These are phyloP conservation scores for Poeciliopsis retropinna DNA, from an alignment of 2,113 vertebrate species.

Conservation along the genomic window DNA sequence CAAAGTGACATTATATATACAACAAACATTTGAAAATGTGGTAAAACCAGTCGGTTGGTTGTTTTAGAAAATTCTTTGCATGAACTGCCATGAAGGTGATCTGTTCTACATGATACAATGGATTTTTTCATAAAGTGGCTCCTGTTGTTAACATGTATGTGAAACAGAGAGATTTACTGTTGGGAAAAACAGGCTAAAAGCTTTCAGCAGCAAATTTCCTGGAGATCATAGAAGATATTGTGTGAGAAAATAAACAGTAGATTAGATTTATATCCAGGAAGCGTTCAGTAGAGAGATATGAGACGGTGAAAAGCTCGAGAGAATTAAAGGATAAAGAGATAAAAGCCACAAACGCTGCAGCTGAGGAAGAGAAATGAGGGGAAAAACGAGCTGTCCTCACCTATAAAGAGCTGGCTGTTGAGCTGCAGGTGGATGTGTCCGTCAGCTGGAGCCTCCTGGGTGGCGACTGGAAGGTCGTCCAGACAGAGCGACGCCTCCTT, in stretches of 20 bases:
- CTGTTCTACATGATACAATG: neutral
- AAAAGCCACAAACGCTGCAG: neutral
- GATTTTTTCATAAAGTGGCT: neutral
- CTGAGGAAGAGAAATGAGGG: neutral
- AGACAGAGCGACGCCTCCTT: conserved; percentile 89
- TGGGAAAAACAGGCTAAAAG: neutral
- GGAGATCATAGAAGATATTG: neutral
- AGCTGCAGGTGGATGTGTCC: conserved; percentile 92
- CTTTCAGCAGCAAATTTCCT: neutral
- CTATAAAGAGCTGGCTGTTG: conserved; percentile 96
- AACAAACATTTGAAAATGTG: too few relatives aligned
- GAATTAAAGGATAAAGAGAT: neutral
- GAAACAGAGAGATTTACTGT: neutral
- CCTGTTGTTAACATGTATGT: conserved; percentile 12
- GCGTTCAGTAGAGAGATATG: neutral
- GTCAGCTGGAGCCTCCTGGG: conserved; percentile 82
- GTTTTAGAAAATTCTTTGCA: neutral
- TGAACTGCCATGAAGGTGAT: neutral
- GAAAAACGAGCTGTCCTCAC: conserved; percentile 61
- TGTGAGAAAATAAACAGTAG: conserved; percentile 1
- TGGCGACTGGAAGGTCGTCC: conserved; percentile 81
- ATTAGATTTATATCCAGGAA: neutral
- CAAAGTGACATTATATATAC: too few relatives aligned
- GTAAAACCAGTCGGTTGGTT: too few relatives aligned
- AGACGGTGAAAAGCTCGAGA: neutral